Percentiles rank a stretch among this genome's conserved stretches.
phyloP scores from a whole-genome alignment of 2,113 vertebrate species.

The Alethe diademata region DNA sequence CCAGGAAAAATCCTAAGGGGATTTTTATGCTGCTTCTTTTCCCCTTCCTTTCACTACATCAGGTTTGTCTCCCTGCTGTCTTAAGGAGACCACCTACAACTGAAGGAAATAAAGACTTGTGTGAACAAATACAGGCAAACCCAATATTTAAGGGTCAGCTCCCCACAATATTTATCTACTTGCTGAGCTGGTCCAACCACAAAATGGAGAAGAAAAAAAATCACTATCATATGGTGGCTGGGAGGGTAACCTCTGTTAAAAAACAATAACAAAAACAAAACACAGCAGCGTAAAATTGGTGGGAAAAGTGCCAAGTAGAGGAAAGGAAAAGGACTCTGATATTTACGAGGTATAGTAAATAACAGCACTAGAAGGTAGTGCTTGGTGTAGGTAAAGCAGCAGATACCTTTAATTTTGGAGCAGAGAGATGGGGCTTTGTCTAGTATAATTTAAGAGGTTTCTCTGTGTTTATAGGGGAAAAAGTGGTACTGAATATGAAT shows the following conservation, averaged over 20 bases:
- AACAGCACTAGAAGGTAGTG: background rate
- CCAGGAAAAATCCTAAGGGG: conserved; percentile 8
- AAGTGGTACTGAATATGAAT: background rate
- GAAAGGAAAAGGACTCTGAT: background rate
- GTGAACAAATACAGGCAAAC: conserved; percentile 28
- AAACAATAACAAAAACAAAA: conserved; percentile 29
- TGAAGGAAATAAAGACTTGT: conserved; percentile 30
- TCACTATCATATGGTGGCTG: background rate
- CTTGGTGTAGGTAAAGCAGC: background rate
- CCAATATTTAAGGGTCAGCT: conserved; percentile 31
- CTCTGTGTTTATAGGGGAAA: background rate
- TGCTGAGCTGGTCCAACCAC: conserved; percentile 24
- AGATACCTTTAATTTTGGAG: background rate
- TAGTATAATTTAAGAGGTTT: background rate
- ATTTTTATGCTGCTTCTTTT: conserved; percentile 10
- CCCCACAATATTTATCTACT: conserved; percentile 43
- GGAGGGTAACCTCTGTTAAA: conserved; percentile 4
- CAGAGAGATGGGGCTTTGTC: background rate
- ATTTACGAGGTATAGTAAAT: conserved; percentile 4
- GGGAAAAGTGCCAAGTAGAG: background rate
- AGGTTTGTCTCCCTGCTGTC: background rate
- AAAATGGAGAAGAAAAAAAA: background rate
- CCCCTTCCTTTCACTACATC: background rate
- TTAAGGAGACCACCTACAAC: conserved; percentile 59
- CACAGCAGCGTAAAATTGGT: background rate